Evolutionary conservation across 2,113 vertebrate species (phyloP).

Genomic region (Semnornis frantzii): DNA sequence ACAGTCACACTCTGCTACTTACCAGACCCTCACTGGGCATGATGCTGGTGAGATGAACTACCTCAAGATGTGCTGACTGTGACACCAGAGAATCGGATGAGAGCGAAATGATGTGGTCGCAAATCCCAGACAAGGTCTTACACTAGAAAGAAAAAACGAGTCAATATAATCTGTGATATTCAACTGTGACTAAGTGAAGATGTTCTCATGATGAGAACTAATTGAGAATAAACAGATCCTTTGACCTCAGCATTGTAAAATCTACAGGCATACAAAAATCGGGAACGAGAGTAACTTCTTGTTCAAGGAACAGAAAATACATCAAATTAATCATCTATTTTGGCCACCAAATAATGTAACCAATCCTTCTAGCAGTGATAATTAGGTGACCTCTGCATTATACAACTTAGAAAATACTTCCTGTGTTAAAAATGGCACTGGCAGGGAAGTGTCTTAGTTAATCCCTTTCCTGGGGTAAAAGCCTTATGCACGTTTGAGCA

Average conservation of each 20-base stretch:
- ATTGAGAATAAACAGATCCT: neutral
- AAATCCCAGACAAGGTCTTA: slow-evolving; percentile 92
- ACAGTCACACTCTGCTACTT: slow-evolving; percentile 55
- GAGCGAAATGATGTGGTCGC: slow-evolving; percentile 92
- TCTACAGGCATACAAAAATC: neutral
- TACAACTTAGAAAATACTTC: neutral
- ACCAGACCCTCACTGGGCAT: slow-evolving; percentile 91
- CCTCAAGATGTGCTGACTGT: slow-evolving; percentile 87
- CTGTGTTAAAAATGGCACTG: neutral
- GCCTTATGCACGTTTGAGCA: neutral
- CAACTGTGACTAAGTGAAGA: neutral
- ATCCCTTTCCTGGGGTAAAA: neutral
- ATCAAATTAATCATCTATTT: neutral
- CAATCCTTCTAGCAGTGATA: neutral
- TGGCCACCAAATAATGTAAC: neutral
- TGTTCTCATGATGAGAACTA: neutral
- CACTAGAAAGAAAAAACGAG: slow-evolving; percentile 78
- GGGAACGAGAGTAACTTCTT: neutral
- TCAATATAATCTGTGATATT: neutral
- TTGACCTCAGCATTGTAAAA: neutral
- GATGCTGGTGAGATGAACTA: slow-evolving; percentile 86
- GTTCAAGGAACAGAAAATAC: neutral
- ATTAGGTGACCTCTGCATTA: neutral
- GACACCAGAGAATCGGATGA: slow-evolving; percentile 90
- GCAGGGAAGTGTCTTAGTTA: neutral